phyloP scores from a whole-genome alignment of 2,797 vertebrate genomes.

The Cynopterus sphinx region DNA sequence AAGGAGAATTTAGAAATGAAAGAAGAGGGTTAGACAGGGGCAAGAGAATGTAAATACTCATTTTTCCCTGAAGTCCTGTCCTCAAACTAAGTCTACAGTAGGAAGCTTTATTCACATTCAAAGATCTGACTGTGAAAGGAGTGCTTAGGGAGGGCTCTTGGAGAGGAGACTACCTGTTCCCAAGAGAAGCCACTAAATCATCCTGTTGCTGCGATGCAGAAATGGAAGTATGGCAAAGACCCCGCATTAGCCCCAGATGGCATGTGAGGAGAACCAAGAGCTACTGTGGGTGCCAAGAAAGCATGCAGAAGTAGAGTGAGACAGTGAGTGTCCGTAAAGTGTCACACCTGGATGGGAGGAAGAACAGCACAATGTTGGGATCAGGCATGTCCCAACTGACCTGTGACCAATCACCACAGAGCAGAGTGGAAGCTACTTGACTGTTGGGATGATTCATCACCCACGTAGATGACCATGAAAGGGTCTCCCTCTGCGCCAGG shows the following conservation, averaged over 20 bases:
- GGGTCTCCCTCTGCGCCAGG: background rate
- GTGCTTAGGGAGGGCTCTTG: background rate
- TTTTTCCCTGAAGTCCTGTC: background rate
- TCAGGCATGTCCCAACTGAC: background rate
- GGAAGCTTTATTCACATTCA: background rate
- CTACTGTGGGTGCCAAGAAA: background rate
- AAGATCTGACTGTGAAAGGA: background rate
- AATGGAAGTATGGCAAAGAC: background rate
- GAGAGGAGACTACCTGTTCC: background rate
- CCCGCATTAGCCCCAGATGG: background rate
- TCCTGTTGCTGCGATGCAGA: background rate
- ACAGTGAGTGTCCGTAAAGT: background rate
- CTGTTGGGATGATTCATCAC: background rate
- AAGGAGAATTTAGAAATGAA: background rate
- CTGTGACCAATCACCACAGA: background rate
- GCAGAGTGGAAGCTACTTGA: background rate
- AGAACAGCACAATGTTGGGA: too few species aligned
- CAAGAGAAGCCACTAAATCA: background rate
- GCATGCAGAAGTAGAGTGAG: background rate
- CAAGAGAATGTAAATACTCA: background rate
- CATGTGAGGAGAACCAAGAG: background rate
- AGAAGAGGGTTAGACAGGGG: background rate
- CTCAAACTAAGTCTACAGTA: background rate
- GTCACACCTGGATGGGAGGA: background rate
- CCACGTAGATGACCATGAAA: background rate